Conservation (phyloP, 2,888 invertebrate species). For the Willowsia nigromaculata region DNA sequence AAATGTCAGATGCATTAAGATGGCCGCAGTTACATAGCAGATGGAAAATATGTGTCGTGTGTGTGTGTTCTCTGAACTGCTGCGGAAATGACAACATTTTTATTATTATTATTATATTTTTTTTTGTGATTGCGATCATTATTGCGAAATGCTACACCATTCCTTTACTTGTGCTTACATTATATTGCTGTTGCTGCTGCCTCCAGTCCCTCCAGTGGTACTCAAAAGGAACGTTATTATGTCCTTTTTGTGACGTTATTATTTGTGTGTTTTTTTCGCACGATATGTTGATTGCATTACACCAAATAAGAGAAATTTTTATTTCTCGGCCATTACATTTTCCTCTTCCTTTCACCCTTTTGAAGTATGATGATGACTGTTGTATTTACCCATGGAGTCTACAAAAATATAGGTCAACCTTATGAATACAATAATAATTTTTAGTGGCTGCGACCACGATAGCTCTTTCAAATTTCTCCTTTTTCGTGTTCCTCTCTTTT, state of each 20-base stretch:
- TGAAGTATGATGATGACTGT: slow-evolving; percentile 24
- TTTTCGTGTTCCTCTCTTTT: slow-evolving; percentile 6
- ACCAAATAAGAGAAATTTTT: not conserved
- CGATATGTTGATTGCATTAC: not conserved
- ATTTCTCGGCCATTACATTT: slow-evolving; percentile 30
- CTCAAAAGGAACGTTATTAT: not conserved
- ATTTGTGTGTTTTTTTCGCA: not conserved
- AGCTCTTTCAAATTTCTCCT: not conserved
- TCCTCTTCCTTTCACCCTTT: slow-evolving; percentile 31
- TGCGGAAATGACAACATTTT: slow-evolving; percentile 31
- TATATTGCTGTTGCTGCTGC: not conserved
- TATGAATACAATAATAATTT: slow-evolving; percentile 28
- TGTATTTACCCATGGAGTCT: not conserved
- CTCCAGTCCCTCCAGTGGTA: not conserved
- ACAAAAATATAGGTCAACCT: slow-evolving; percentile 9
- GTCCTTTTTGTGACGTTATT: not conserved
- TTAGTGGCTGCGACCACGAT: not conserved
- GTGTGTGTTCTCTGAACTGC: slow-evolving; percentile 1
- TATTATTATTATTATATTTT: not conserved
- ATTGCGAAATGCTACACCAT: not conserved
- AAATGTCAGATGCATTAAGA: slow-evolving; percentile 33
- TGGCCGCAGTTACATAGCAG: not conserved
- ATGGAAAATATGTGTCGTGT: slow-evolving; percentile 6
- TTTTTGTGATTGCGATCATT: slow-evolving; percentile 21
- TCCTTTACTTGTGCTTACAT: not conserved